Conservation (phyloP, 2,797 vertebrate species). For the Spinibarbus caldwelli region DNA sequence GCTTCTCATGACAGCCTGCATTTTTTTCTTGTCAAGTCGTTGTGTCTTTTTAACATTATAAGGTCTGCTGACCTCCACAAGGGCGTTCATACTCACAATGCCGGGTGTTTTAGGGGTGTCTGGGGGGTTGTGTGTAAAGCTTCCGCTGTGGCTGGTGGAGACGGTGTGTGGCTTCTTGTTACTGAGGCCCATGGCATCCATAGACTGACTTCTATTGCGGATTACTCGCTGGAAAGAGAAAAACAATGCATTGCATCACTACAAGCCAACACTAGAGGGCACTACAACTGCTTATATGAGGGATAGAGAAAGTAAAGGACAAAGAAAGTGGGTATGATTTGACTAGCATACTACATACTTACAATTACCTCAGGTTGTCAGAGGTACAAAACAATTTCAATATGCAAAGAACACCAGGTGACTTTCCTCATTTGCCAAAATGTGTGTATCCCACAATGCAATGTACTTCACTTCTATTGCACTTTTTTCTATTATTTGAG, state of each 20-base stretch:
- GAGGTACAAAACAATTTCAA: neutral
- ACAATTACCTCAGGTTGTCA: neutral
- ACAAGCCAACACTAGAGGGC: constrained; percentile 61
- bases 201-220: constrained; percentile 90
- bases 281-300: constrained; percentile 53
- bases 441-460: neutral
- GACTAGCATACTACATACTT: neutral
- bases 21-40: neutral
- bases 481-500: neutral
- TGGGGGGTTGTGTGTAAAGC: constrained; percentile 84
- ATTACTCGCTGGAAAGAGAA: constrained; percentile 83
- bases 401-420: neutral
- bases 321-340: constrained; percentile 71
- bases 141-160: constrained; percentile 88
- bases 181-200: constrained; percentile 87
- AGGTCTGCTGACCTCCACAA: neutral
- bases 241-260: constrained; percentile 11
- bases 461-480: neutral
- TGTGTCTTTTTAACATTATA: neutral
- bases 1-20: neutral
- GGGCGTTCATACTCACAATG: constrained; percentile 84
- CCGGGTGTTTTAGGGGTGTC: constrained; percentile 87
- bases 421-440: neutral
- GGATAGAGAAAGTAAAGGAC: constrained; percentile 24
- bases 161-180: constrained; percentile 87